A percentile compares a stretch with the other conserved stretches of the same genome.
Evolutionary conservation across 2,888 invertebrate species (phyloP).

Genomic region (Thera britannica): DNA sequence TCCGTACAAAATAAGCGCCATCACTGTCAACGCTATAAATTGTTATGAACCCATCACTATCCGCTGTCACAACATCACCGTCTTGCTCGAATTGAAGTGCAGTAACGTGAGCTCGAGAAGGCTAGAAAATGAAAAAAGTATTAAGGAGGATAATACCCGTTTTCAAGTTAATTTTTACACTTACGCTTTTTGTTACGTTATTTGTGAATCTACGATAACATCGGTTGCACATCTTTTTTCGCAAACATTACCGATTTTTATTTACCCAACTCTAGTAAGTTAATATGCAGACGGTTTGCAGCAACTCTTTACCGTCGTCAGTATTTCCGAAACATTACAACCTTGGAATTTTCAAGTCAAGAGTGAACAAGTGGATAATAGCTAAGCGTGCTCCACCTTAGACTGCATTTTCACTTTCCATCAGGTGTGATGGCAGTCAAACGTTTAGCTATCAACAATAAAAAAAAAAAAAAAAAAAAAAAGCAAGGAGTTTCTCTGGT

Average conservation of each 20-base stretch:
- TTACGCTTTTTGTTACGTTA: too few relatives aligned
- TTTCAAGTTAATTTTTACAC: constrained; percentile 3
- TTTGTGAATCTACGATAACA: background rate
- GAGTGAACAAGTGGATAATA: too few relatives aligned
- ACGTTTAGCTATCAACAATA: too few relatives aligned
- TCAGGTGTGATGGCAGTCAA: too few relatives aligned
- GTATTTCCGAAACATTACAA: too few relatives aligned
- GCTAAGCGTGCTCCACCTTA: too few relatives aligned
- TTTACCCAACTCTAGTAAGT: constrained; percentile 8
- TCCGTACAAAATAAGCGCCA: constrained; percentile 94
- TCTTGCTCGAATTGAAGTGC: constrained; percentile 95
- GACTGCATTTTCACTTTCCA: too few relatives aligned
- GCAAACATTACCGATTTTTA: background rate
- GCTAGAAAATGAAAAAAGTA: constrained; percentile 73
- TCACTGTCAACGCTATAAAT: constrained; percentile 95
- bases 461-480: too few relatives aligned
- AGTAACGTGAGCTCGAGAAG: constrained; percentile 93
- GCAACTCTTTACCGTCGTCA: too few relatives aligned
- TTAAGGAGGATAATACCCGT: constrained; percentile 25
- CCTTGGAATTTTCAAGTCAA: too few relatives aligned
- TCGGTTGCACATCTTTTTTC: background rate
- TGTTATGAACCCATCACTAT: constrained; percentile 95
- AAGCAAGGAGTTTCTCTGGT: too few relatives aligned
- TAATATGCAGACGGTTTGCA: too few relatives aligned
- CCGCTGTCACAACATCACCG: constrained; percentile 96